A percentile compares a stretch with the other conserved stretches of the same genome.
Conservation (phyloP, 2,888 invertebrate species). For the Thymelicus lineola region DNA sequence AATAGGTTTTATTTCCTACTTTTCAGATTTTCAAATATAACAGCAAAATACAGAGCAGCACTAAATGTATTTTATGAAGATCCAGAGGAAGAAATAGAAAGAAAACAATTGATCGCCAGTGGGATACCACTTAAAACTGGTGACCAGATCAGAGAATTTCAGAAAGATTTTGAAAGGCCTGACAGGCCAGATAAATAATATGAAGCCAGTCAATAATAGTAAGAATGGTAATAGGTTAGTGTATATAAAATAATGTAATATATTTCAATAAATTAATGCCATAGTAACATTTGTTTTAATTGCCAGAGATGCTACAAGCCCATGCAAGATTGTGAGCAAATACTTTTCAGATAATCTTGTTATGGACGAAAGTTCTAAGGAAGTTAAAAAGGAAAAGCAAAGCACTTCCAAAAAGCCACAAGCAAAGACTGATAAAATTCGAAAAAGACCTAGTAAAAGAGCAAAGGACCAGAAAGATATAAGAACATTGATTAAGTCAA, state of each 20-base stretch:
- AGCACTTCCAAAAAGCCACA: slow-evolving; percentile 53
- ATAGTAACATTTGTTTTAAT: slow-evolving; percentile 61
- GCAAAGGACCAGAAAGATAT: slow-evolving; percentile 74
- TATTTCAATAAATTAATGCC: slow-evolving; percentile 43
- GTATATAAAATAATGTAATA: slow-evolving; percentile 36
- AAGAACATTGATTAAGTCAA: slow-evolving; percentile 62
- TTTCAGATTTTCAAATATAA: slow-evolving; percentile 61
- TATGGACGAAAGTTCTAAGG: slow-evolving; percentile 75
- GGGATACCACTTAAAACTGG: slow-evolving; percentile 60
- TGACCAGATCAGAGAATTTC: slow-evolving; percentile 54
- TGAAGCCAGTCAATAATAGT: slow-evolving; percentile 56
- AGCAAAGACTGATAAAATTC: slow-evolving; percentile 46
- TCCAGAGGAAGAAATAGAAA: slow-evolving; percentile 73
- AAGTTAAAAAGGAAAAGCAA: slow-evolving; percentile 69
- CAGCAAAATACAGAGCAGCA: slow-evolving; percentile 60
- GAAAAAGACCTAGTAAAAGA: slow-evolving; percentile 49
- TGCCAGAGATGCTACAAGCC: slow-evolving; percentile 50
- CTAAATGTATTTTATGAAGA: slow-evolving; percentile 67
- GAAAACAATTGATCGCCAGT: slow-evolving; percentile 68
- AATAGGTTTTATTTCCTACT: slow-evolving; percentile 1
- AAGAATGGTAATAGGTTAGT: slow-evolving; percentile 61
- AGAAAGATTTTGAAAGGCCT: slow-evolving; percentile 57
- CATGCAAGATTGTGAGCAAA: slow-evolving; percentile 64
- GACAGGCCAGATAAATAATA: slow-evolving; percentile 67
- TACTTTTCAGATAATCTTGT: slow-evolving; percentile 63